Percentiles rank a stretch among this genome's conserved stretches.
phyloP scores from a whole-genome alignment of 2,113 vertebrate species.

The Heptranchias perlo region DNA sequence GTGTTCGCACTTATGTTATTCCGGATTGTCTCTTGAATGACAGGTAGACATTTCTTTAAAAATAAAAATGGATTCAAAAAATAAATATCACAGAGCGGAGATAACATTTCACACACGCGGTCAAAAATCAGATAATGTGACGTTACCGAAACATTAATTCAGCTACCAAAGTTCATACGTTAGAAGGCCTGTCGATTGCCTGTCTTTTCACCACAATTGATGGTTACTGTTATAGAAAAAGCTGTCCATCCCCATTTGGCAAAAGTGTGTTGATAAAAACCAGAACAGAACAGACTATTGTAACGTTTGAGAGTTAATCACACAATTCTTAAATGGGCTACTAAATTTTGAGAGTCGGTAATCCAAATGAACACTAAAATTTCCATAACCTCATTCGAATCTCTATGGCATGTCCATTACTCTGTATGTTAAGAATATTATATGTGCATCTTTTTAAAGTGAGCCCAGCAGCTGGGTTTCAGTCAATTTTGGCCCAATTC shows the following conservation, averaged over 20 bases:
- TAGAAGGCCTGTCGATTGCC: neutral
- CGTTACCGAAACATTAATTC: neutral
- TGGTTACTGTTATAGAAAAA: neutral
- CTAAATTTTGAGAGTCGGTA: neutral
- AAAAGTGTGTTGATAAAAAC: neutral
- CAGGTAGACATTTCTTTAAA: constrained; percentile 55
- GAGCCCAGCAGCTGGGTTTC: neutral
- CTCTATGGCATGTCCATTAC: neutral
- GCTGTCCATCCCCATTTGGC: neutral
- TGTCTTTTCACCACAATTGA: neutral
- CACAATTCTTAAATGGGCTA: no score
- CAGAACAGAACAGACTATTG: neutral
- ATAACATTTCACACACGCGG: neutral
- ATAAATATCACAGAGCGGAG: neutral
- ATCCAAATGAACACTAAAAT: neutral
- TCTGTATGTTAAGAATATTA: neutral
- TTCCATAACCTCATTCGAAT: neutral
- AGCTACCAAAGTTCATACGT: neutral
- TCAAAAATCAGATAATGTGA: neutral
- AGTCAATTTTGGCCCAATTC: neutral
- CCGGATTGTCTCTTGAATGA: constrained; percentile 49
- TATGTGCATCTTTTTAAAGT: neutral
- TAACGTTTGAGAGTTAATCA: neutral
- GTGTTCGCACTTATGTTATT: constrained; percentile 38
- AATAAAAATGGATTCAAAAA: neutral